phyloP scores from a whole-genome alignment of 2,888 invertebrate genomes.

The Pammene aurita region DNA sequence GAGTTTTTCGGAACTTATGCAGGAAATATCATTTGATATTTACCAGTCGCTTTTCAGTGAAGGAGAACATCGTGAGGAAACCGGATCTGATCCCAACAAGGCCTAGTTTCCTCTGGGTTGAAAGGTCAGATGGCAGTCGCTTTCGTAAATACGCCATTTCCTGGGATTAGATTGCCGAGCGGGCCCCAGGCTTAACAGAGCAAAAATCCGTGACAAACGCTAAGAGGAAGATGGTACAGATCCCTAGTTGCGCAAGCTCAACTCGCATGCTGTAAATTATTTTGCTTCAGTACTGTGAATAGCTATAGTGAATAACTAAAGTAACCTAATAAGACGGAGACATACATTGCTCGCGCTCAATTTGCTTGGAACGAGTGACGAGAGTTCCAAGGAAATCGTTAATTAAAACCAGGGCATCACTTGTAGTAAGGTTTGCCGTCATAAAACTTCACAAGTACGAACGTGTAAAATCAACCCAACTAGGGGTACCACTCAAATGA shows the following conservation, averaged over 20 bases:
- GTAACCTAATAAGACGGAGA: conserved; percentile 24
- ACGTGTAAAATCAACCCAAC: conserved; percentile 51
- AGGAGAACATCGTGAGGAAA: no score
- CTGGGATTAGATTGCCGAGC: no score
- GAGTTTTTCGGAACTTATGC: no score
- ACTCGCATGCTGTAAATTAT: background rate
- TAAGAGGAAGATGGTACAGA: no score
- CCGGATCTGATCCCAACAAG: no score
- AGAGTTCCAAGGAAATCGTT: conserved; percentile 63
- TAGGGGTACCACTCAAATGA: conserved; percentile 30
- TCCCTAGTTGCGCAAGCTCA: background rate
- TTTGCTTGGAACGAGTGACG: conserved; percentile 54
- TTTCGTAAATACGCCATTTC: no score
- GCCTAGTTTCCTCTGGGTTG: no score
- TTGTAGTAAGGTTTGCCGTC: conserved; percentile 65
- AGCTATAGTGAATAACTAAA: conserved; percentile 21
- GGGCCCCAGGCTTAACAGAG: no score
- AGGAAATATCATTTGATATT: no score
- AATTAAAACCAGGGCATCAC: conserved; percentile 68
- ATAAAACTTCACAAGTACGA: conserved; percentile 64
- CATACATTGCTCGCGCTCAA: conserved; percentile 42
- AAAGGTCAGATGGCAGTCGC: no score
- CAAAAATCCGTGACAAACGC: no score
- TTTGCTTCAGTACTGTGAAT: background rate
- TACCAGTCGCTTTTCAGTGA: no score